Evolutionary conservation across 2,888 invertebrate genomes (phyloP).

Genomic region (Brachylomia viminalis): DNA sequence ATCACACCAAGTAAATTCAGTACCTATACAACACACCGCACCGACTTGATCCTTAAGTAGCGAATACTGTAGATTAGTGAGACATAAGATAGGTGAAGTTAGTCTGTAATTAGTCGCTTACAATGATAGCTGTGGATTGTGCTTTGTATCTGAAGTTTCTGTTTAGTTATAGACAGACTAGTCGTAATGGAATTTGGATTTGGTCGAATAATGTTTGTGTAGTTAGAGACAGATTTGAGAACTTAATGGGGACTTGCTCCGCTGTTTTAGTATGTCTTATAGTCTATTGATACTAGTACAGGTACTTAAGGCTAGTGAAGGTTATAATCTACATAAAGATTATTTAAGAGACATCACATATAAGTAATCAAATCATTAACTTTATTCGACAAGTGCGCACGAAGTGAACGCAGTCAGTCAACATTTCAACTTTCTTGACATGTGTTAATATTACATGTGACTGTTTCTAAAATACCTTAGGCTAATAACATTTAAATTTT

Average conservation of each 20-base stretch:
- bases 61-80: constrained; percentile 51
- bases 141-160: constrained; percentile 51
- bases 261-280: constrained; percentile 20
- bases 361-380: neutral
- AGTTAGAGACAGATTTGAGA: constrained; percentile 29
- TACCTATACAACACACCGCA: constrained; percentile 24
- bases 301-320: neutral
- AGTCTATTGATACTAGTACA: neutral
- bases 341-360: neutral
- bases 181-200: constrained; percentile 47
- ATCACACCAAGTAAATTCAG: constrained; percentile 31
- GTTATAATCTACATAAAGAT: no score
- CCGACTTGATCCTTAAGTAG: constrained; percentile 41
- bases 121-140: constrained; percentile 48
- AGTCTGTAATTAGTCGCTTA: constrained; percentile 57
- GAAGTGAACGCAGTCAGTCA: neutral
- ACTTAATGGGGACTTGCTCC: neutral
- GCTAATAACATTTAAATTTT: neutral
- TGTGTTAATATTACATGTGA: neutral
- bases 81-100: constrained; percentile 62
- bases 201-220: constrained; percentile 38
- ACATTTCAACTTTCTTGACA: neutral
- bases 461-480: neutral
- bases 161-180: constrained; percentile 54
- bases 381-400: neutral